phyloP scores from a whole-genome alignment of 2,113 vertebrate species.

The Micromys minutus region DNA sequence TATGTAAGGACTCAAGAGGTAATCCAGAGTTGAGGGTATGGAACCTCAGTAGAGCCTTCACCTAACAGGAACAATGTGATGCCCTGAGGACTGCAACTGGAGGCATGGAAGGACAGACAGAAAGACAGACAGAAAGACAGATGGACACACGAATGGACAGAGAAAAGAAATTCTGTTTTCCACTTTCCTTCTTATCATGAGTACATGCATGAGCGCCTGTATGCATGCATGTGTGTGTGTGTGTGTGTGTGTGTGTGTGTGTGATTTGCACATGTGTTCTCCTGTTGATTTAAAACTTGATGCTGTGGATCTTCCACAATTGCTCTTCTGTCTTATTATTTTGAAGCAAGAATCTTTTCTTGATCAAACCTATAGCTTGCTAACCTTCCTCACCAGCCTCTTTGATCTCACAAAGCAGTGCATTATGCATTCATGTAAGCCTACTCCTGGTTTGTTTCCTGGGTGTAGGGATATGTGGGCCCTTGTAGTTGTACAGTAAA shows the following conservation, averaged over 20 bases:
- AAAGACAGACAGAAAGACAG: background rate
- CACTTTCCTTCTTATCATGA: background rate
- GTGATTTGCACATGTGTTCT: background rate
- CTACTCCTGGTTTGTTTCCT: background rate
- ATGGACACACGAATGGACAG: background rate
- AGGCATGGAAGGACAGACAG: too few relatives aligned
- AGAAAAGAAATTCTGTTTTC: background rate
- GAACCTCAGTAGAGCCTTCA: background rate
- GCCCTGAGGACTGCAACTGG: background rate
- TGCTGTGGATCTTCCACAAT: background rate
- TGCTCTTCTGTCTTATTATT: background rate
- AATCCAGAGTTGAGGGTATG: background rate
- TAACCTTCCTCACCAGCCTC: background rate
- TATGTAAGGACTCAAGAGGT: background rate
- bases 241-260: too few relatives aligned
- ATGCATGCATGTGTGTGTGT: too few relatives aligned
- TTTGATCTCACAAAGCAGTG: background rate
- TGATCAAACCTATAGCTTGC: background rate
- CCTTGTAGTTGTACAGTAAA: background rate
- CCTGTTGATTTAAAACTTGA: too few relatives aligned
- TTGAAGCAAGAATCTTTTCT: background rate
- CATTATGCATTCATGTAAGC: background rate
- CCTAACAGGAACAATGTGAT: background rate
- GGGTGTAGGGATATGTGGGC: accelerated
- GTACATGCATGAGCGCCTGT: background rate